Base-by-base conservation (phyloP, 1,140 invertebrate species). In the Pachypeltis micranthus region DNA sequence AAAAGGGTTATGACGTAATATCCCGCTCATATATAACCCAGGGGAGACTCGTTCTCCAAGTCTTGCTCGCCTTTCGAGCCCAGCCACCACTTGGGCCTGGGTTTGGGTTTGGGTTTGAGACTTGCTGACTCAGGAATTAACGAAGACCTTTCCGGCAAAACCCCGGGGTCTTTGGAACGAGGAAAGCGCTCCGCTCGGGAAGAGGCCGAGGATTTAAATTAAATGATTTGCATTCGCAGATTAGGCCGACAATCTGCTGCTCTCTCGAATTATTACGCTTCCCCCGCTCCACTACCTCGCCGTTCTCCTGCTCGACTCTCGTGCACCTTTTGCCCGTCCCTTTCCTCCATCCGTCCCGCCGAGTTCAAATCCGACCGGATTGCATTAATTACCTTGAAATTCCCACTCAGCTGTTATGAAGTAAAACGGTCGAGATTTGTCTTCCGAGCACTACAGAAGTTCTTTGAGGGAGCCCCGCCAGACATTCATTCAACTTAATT, bases 51-150 rank as follows among this genome's bases (percentile, higher is more conserved):
- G n/a, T 51, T 51, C 10, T 51, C 47, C 23, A 51, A 51, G 47
- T 51, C 47, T 51, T 51, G 10, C 34, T n/a, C n/a, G 7, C 34
- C 7, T n/a, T n/a, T n/a, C n/a, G n/a, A n/a, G n/a, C n/a, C 34
- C 34, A 39, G n/a, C 34, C 34, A 21, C 12, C 7, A 51, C n/a
- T n/a, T n/a, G n/a, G n/a, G n/a, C n/a, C n/a, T n/a, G n/a, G n/a
- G n/a, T n/a, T n/a, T n/a, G n/a, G n/a, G n/a, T n/a, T n/a, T n/a
- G n/a, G n/a, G n/a, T n/a, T n/a, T n/a, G 10, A 51, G 47, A 51
- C 47, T 51, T 51, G 47, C 47, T 51, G 47, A 51, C 47, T 51
- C 47, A 51, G 47, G 47, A 51, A 51, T 51, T 51, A 51, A 51
- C 47, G 19, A 21, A 51, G 12, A 10, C 19, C 19, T 51, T 10